Base-by-base conservation (phyloP, 2,113 vertebrate genomes). In the Peucedramus taeniatus region DNA sequence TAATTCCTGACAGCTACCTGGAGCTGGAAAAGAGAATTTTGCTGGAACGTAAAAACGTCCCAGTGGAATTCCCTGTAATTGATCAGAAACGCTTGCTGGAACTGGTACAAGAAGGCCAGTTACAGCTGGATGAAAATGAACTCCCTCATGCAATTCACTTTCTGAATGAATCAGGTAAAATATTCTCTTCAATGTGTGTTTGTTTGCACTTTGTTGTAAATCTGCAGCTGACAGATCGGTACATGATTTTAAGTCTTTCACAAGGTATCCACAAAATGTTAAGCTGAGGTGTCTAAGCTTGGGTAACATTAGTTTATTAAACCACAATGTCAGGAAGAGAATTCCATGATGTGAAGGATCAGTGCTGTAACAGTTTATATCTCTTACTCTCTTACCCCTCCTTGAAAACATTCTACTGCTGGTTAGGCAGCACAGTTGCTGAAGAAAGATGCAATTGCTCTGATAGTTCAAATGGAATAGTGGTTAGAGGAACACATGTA, bases 1-100 rank as follows among this genome's bases (percentile, higher is more conserved):
- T 99, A 89, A 98, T 99, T 92, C 99, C 99, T 64, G 99, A 99
- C 93, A 99, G 99, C 97, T 99, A 99, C 30, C 97, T 99, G 81
- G 98, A 99, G 96, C 98, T 99, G 93, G 99, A 99, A 97, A 99
- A 98, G 78, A 98, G 98, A 90, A 94, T 99, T 94, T 97, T 99
- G 79, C 96, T 96, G 53, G 98, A 99, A 97, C 98, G 99, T 76
- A 96, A 93, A 90, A 97, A 97, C 4, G 98, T 98, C 65, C 96
- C 98, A 3, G 8, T 92, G 18, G 99, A 99, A 96, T 99, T 99
- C 96, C 99, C 99, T 14, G 98, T 99, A 60, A 98, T 99, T 83
- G 97, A 97, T 80, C 99, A 96, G 94, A 97, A 97, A 33, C 95
- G 94, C 72, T 97, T 99, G 60, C 92, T 99, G 90, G 97, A 98